Percentiles rank a stretch among this genome's conserved stretches.
Evolutionary conservation across 1,140 invertebrate species (phyloP).

Genomic region (Drosophila lowei): DNA sequence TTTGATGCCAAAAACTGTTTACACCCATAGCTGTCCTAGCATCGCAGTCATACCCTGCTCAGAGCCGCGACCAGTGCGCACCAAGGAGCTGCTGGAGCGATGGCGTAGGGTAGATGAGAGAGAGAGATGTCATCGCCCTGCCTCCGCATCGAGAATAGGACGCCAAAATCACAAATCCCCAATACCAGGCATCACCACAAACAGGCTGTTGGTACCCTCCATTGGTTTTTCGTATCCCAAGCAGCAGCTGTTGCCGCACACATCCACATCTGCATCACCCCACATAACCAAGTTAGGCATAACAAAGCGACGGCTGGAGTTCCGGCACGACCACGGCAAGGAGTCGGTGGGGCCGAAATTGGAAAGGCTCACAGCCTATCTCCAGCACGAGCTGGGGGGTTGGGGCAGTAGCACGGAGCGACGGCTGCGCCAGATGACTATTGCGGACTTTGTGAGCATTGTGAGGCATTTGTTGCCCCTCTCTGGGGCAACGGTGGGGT

Average conservation of each 20-base stretch:
- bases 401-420: conserved; percentile 11
- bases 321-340: conserved; percentile 1
- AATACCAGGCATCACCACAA: conserved; percentile 3
- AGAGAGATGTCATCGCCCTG: not conserved
- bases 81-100: conserved; percentile 29
- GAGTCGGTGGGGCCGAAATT: conserved; percentile 22
- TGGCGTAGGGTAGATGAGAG: conserved; percentile 1
- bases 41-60: not conserved
- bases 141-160: conserved; percentile 20
- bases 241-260: conserved; percentile 9
- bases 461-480: conserved; percentile 23
- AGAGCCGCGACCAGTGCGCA: conserved; percentile 23
- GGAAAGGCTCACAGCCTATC: conserved; percentile 6
- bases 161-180: conserved; percentile 3
- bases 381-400: conserved; percentile 1
- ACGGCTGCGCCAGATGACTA: conserved; percentile 23
- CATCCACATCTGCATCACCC: not conserved
- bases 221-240: conserved; percentile 44
- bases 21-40: not conserved
- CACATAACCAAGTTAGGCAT: conserved; percentile 21
- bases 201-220: conserved; percentile 22
- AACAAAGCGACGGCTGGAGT: conserved; percentile 29
- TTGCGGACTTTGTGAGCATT: conserved; percentile 46
- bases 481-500: conserved; percentile 3
- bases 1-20: too few relatives aligned